Conservation (phyloP, 2,113 vertebrate species). For the Chascanopsetta lugubris region DNA sequence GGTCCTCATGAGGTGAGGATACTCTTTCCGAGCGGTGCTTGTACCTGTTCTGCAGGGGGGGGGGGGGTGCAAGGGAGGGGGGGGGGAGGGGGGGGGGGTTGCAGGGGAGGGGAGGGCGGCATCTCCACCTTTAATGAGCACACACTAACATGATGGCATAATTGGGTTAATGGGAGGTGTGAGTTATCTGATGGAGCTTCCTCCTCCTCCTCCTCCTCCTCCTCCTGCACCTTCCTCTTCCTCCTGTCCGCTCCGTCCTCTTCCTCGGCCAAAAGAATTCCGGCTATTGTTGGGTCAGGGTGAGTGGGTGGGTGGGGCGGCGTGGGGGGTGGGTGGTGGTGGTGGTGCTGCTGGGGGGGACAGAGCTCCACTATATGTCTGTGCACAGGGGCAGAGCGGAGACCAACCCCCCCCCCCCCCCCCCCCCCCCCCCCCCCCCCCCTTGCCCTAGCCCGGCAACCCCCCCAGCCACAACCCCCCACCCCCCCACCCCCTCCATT, state of each 20-base stretch:
- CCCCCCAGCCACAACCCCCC: no score
- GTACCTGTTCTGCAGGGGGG: conserved; percentile 4
- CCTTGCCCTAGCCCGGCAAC: conserved; percentile 71
- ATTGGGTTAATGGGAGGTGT: not conserved
- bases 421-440: conserved; percentile 79
- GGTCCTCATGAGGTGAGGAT: not conserved
- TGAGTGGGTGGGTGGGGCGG: no score
- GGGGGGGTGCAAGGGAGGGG: no score
- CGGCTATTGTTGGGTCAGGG: conserved; percentile 80
- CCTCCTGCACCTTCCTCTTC: conserved; percentile 36
- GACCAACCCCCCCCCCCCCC: conserved; percentile 61
- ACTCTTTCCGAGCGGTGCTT: not conserved
- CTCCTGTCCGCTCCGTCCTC: not conserved
- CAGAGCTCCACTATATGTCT: conserved; percentile 91
- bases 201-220: conserved; percentile 17
- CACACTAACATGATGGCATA: not conserved
- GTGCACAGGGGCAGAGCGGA: conserved; percentile 64
- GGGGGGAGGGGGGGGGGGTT: no score
- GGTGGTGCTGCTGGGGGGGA: no score
- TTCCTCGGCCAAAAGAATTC: conserved; percentile 78
- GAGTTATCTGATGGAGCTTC: conserved; percentile 26
- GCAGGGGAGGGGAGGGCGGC: no score
- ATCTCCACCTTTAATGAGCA: not conserved
- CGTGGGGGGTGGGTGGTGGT: no score
- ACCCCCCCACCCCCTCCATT: conserved; percentile 82